These are phyloP conservation scores for Eupithecia dodoneata DNA, from an alignment of 2,888 invertebrate genomes.

Conservation along the genomic window DNA sequence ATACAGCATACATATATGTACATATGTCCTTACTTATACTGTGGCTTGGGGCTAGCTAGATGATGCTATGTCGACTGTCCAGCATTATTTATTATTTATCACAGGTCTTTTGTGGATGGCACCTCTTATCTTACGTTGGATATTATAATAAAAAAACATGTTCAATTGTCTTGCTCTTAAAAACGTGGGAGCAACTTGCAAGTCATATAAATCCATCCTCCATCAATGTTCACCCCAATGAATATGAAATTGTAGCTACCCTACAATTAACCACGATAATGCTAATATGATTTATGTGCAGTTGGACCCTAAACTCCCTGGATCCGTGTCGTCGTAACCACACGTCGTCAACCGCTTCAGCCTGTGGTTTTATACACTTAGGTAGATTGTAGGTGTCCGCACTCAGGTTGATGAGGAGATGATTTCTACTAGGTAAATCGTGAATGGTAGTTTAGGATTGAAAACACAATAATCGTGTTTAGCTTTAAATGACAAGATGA, in stretches of 20 bases:
- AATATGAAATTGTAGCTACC: slow-evolving; percentile 11
- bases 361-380: slow-evolving; percentile 13
- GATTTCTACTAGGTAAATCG: not conserved
- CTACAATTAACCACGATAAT: not conserved
- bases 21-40: too few species aligned
- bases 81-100: too few species aligned
- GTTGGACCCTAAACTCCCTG: slow-evolving; percentile 8
- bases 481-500: too few species aligned
- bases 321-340: slow-evolving; percentile 34
- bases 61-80: too few species aligned
- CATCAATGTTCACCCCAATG: slow-evolving; percentile 6
- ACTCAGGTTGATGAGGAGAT: not conserved
- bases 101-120: not conserved
- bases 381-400: not conserved
- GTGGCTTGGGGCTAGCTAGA: too few species aligned
- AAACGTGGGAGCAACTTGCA: not conserved
- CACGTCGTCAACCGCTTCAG: slow-evolving; percentile 36
- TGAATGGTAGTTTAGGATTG: too few species aligned
- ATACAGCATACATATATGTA: too few species aligned
- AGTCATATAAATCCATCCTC: not conserved
- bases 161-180: not conserved
- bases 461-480: too few species aligned
- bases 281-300: not conserved
- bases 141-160: not conserved
- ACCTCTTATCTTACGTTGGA: not conserved